Conservation (phyloP, 2,888 invertebrate genomes). For the Drosophila helvetica region DNA sequence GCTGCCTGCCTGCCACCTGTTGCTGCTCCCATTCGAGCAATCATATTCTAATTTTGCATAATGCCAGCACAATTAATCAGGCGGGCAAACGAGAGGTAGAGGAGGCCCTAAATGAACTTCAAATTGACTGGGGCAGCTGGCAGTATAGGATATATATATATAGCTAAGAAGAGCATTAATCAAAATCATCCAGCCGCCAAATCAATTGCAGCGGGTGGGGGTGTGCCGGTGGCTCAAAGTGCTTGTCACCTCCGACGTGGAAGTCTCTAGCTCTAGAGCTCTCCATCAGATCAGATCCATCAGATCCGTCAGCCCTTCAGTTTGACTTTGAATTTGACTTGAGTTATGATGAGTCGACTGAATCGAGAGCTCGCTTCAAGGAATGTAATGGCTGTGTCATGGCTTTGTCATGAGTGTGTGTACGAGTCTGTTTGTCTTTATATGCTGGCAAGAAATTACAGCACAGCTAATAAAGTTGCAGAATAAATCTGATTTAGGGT, state of each 20-base stretch:
- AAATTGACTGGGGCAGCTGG: conserved; percentile 12
- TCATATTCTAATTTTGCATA: conserved; percentile 49
- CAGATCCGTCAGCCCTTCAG: not conserved
- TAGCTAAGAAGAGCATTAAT: conserved; percentile 50
- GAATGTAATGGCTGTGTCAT: no score
- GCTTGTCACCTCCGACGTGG: conserved; percentile 66
- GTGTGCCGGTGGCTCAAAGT: conserved; percentile 37
- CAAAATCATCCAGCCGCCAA: conserved; percentile 60
- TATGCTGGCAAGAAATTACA: conserved; percentile 47
- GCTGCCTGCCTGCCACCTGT: conserved; percentile 22
- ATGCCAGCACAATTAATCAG: conserved; percentile 67
- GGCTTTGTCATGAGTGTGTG: conserved; percentile 62
- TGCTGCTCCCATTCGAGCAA: conserved; percentile 16
- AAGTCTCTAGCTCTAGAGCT: conserved; percentile 17
- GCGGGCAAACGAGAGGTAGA: not conserved
- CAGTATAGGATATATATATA: conserved; percentile 38
- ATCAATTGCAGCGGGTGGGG: conserved; percentile 55
- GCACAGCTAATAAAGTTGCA: conserved; percentile 40
- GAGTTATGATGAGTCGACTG: conserved; percentile 73
- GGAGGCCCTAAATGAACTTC: conserved; percentile 21
- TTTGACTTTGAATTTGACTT: conserved; percentile 5
- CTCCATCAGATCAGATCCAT: no score
- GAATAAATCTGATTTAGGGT: conserved; percentile 20
- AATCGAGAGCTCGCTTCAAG: conserved; percentile 11
- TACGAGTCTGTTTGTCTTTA: conserved; percentile 36